Evolutionary conservation across 2,797 vertebrate genomes (phyloP).

Genomic region (Prionace glauca): DNA sequence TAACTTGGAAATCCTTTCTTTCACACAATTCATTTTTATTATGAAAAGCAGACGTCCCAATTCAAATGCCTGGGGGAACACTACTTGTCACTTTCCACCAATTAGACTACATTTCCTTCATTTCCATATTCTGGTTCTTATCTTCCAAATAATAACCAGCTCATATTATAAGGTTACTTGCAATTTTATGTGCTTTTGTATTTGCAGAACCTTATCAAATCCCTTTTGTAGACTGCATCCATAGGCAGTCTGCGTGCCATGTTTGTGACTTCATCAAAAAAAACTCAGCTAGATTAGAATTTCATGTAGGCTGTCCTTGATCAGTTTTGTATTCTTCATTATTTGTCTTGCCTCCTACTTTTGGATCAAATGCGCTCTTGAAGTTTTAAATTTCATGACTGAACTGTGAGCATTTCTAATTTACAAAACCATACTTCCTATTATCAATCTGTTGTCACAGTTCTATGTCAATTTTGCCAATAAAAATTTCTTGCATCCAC

Average conservation of each 20-base stretch:
- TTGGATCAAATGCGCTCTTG: not conserved
- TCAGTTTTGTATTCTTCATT: not conserved
- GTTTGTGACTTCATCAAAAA: not conserved
- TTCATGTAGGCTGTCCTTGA: not conserved
- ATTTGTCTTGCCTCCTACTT: not conserved
- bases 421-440: not conserved
- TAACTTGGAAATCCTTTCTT: not conserved
- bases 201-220: not conserved
- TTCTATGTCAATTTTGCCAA: not conserved
- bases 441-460: not conserved
- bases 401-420: not conserved
- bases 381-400: not conserved
- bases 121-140: not conserved
- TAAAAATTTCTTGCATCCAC: not conserved
- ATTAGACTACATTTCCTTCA: not conserved
- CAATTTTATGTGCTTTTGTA: not conserved
- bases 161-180: not conserved
- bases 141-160: not conserved
- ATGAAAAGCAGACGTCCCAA: not conserved
- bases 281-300: not conserved
- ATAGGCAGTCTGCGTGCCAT: not conserved
- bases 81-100: not conserved
- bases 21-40: not conserved
- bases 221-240: not conserved
- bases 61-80: not conserved